Evolutionary conservation across 2,888 invertebrate genomes (phyloP).

Genomic region (Parasteatoda lunata): DNA sequence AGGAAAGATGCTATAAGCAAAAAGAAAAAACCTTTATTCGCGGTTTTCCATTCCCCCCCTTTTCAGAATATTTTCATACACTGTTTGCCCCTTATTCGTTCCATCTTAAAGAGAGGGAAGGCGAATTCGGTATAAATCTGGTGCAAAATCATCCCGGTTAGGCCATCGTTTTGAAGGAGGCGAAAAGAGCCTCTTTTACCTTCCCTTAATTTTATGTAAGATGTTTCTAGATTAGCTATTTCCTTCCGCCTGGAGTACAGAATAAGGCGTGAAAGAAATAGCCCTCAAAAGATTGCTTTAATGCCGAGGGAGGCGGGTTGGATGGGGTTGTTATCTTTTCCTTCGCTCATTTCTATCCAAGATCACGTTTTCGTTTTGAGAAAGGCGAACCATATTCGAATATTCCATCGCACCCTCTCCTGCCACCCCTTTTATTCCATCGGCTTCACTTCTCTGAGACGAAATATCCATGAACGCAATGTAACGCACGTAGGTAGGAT

Average conservation of each 20-base stretch:
- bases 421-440: not conserved
- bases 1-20: not conserved
- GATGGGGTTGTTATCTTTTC: conserved; percentile 4
- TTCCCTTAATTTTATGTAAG: conserved; percentile 68
- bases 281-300: conserved; percentile 55
- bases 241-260: not conserved
- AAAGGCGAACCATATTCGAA: conserved; percentile 38
- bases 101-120: conserved; percentile 24
- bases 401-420: conserved; percentile 17
- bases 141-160: conserved; percentile 35
- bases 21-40: conserved; percentile 45
- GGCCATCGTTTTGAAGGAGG: conserved; percentile 18
- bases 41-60: conserved; percentile 22
- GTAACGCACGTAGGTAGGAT: conserved; percentile 62
- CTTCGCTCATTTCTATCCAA: conserved; percentile 18
- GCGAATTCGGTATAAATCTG: conserved; percentile 58
- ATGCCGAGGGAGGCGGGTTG: not conserved
- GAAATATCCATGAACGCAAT: conserved; percentile 66
- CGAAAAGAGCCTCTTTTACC: conserved; percentile 47
- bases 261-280: conserved; percentile 4
- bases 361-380: conserved; percentile 53
- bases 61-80: conserved; percentile 46
- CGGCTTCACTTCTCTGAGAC: not conserved
- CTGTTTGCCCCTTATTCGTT: conserved; percentile 3
- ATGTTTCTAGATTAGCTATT: conserved; percentile 65